These are phyloP conservation scores for Drosophila malerkotliana DNA, from an alignment of 1,140 invertebrate genomes.

Conservation along the genomic window DNA sequence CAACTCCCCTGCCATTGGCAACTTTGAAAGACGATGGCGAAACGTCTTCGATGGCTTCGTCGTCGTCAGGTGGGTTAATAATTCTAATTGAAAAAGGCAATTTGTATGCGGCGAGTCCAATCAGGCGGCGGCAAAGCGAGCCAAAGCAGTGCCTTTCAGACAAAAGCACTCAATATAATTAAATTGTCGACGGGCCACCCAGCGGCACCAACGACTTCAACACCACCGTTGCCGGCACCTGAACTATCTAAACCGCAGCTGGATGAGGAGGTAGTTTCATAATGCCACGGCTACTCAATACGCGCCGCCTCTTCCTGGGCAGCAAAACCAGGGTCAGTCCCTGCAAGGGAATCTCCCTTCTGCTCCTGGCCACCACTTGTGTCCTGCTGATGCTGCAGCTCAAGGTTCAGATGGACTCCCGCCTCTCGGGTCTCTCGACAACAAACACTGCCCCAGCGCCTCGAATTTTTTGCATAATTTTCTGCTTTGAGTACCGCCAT, in stretches of 20 bases:
- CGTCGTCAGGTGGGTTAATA: slow-evolving; percentile 66
- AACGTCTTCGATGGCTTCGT: slow-evolving; percentile 26
- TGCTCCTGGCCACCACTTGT: slow-evolving; percentile 28
- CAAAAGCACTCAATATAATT: slow-evolving; percentile 80
- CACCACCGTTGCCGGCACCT: slow-evolving; percentile 11
- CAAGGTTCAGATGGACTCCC: neutral
- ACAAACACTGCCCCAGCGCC: neutral
- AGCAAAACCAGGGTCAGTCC: slow-evolving; percentile 61
- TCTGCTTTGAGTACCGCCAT: slow-evolving; percentile 42
- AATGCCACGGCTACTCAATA: slow-evolving; percentile 55
- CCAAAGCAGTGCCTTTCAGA: slow-evolving; percentile 43
- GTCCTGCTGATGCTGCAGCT: slow-evolving; percentile 16
- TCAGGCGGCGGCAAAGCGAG: slow-evolving; percentile 24
- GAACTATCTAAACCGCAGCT: slow-evolving; percentile 7
- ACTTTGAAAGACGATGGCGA: slow-evolving; percentile 31
- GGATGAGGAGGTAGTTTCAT: slow-evolving; percentile 30
- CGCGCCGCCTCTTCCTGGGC: slow-evolving; percentile 36
- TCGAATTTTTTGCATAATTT: slow-evolving; percentile 66
- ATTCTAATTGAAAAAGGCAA: slow-evolving; percentile 81
- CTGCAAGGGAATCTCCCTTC: slow-evolving; percentile 29
- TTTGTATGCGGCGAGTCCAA: slow-evolving; percentile 72
- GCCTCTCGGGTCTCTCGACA: neutral
- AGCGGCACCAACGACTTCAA: slow-evolving; percentile 9
- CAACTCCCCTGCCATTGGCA: slow-evolving; percentile 41
- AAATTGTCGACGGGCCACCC: slow-evolving; percentile 57